Percentiles rank a stretch among this genome's conserved stretches.
Conservation (phyloP, 2,797 vertebrate genomes). For the Catamblyrhynchus diadema region DNA sequence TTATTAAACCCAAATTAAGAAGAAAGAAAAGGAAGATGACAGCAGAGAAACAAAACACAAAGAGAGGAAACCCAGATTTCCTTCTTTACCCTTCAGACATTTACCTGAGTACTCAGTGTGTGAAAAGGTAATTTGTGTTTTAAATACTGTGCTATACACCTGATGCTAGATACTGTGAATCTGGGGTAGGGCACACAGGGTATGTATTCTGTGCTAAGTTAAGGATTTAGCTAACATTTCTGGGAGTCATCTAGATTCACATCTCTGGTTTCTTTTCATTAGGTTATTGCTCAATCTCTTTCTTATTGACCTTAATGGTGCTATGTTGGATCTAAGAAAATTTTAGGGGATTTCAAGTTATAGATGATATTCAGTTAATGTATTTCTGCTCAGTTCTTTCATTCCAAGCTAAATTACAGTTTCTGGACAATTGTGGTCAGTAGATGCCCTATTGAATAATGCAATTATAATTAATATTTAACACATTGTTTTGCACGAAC, state of each 20-base stretch:
- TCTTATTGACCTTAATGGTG: background rate
- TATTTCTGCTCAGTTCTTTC: background rate
- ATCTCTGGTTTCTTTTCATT: background rate
- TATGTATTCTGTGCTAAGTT: accelerated
- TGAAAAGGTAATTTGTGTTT: background rate
- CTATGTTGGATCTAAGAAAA: accelerated
- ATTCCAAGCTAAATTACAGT: background rate
- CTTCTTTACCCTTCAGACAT: background rate
- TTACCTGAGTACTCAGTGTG: background rate
- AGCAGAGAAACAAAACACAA: background rate
- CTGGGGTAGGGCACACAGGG: background rate
- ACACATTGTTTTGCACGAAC: background rate
- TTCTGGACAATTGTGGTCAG: background rate
- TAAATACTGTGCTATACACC: background rate
- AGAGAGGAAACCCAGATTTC: background rate
- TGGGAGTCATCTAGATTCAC: background rate
- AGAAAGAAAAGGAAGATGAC: background rate
- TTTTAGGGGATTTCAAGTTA: background rate
- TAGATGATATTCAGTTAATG: background rate
- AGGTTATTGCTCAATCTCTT: background rate
- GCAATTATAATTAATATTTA: background rate
- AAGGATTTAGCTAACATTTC: background rate
- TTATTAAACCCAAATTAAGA: conserved; percentile 8
- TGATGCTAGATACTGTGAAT: background rate
- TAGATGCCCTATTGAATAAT: background rate